A percentile compares a stretch with the other conserved stretches of the same genome.
These are phyloP conservation scores for Dichetophora obliterata DNA, from an alignment of 2,888 invertebrate genomes.

Conservation along the genomic window DNA sequence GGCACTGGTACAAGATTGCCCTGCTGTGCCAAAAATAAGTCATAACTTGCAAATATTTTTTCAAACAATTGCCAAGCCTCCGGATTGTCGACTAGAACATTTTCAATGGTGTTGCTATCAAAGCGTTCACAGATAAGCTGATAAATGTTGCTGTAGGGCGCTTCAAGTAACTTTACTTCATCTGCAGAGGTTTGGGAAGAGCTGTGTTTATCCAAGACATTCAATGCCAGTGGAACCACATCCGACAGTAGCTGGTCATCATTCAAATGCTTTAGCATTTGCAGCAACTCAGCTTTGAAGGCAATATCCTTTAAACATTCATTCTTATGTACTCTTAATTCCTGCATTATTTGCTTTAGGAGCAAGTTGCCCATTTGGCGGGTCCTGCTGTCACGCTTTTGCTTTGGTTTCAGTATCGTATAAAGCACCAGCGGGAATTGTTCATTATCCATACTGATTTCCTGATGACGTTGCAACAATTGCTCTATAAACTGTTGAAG, in stretches of 20 bases:
- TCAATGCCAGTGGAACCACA: constrained; percentile 55
- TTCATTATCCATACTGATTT: constrained; percentile 77
- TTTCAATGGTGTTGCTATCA: constrained; percentile 70
- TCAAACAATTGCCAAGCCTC: constrained; percentile 75
- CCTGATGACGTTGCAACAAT: constrained; percentile 70
- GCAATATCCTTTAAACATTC: constrained; percentile 37
- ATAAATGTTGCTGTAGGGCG: constrained; percentile 73
- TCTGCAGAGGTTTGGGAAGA: neutral
- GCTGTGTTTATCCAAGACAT: constrained; percentile 43
- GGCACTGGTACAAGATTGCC: constrained; percentile 61
- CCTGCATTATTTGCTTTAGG: neutral
- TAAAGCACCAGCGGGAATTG: constrained; percentile 77
- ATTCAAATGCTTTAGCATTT: constrained; percentile 60
- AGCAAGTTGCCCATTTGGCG: neutral
- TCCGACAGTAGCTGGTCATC: constrained; percentile 52
- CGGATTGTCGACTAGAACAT: constrained; percentile 68
- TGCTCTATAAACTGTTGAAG: constrained; percentile 67
- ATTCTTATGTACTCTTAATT: neutral
- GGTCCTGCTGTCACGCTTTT: neutral
- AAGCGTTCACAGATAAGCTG: constrained; percentile 73
- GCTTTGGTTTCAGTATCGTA: constrained; percentile 70
- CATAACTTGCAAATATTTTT: constrained; percentile 72
- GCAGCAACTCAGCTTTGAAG: constrained; percentile 52
- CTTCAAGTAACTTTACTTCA: constrained; percentile 64
- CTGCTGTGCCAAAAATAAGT: constrained; percentile 57